Evolutionary conservation across 2,797 vertebrate genomes (phyloP).

Genomic region (Amniataba percoides): DNA sequence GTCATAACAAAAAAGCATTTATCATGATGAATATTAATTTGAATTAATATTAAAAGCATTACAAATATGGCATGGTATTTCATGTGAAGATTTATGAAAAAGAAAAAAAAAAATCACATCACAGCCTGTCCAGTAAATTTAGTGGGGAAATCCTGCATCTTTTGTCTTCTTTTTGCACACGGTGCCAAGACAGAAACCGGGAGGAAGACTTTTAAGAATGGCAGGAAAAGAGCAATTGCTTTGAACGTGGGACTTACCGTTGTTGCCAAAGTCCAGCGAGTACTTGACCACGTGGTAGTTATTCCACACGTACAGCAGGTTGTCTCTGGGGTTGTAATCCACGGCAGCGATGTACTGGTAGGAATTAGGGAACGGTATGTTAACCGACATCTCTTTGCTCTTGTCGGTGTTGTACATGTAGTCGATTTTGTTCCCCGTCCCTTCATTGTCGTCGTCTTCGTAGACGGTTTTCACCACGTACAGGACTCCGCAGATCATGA

Average conservation of each 20-base stretch:
- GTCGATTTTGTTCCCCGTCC: slow-evolving; percentile 98
- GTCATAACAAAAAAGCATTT: slow-evolving; percentile 46
- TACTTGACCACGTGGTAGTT: slow-evolving; percentile 99
- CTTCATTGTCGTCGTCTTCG: slow-evolving; percentile 98
- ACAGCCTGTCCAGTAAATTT: slow-evolving; percentile 20
- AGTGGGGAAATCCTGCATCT: not conserved
- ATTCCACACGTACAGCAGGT: slow-evolving; percentile 98
- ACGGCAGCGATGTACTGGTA: slow-evolving; percentile 99
- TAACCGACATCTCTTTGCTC: slow-evolving; percentile 92
- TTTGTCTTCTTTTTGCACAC: not conserved
- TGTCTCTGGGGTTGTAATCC: slow-evolving; percentile 99
- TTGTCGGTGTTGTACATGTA: slow-evolving; percentile 98
- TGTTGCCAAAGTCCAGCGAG: slow-evolving; percentile 97
- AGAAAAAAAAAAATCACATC: slow-evolving; percentile 19
- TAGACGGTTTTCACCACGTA: slow-evolving; percentile 96
- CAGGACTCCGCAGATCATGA: slow-evolving; percentile 89
- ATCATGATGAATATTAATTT: slow-evolving; percentile 53
- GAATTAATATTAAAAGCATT: slow-evolving; percentile 53
- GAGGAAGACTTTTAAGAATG: not conserved
- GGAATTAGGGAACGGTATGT: slow-evolving; percentile 96
- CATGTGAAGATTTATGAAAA: slow-evolving; percentile 13
- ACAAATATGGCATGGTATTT: slow-evolving; percentile 43
- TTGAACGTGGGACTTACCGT: slow-evolving; percentile 84
- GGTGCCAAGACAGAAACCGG: not conserved
- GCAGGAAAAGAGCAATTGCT: not conserved